Evolutionary conservation across 2,888 invertebrate genomes (phyloP).

Genomic region (Polia nebulosa): DNA sequence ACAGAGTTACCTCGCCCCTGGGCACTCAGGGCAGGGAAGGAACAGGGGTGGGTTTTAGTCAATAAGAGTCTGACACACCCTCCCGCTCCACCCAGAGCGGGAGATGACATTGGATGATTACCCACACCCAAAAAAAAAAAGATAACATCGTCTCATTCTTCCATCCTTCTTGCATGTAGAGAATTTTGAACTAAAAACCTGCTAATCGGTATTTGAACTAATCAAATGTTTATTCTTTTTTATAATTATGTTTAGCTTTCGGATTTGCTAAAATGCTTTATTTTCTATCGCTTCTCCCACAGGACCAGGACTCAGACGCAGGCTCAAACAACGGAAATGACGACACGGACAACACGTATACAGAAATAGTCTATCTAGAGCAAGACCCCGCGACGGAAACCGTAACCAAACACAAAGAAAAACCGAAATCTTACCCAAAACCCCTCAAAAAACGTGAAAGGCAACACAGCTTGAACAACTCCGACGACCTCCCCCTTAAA

Average conservation of each 20-base stretch:
- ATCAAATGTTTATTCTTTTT: no score
- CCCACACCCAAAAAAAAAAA: no score
- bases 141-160: no score
- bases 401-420: constrained; percentile 2
- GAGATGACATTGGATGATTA: no score
- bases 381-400: constrained; percentile 53
- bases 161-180: no score
- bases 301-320: constrained; percentile 56
- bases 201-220: no score
- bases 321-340: constrained; percentile 44
- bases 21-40: no score
- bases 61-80: no score
- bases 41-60: no score
- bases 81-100: no score
- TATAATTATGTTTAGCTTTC: not conserved
- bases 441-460: constrained; percentile 8
- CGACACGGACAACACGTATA: constrained; percentile 61
- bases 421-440: constrained; percentile 10
- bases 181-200: no score
- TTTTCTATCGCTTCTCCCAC: not conserved
- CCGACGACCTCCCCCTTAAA: constrained; percentile 21
- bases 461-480: not conserved
- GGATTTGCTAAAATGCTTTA: not conserved
- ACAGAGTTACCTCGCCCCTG: no score
- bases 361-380: constrained; percentile 76